Evolutionary conservation across 2,888 invertebrate genomes (phyloP), one percentile per base, ranked within the genome.

Genomic region (Pharmacophagus antenor): DNA sequence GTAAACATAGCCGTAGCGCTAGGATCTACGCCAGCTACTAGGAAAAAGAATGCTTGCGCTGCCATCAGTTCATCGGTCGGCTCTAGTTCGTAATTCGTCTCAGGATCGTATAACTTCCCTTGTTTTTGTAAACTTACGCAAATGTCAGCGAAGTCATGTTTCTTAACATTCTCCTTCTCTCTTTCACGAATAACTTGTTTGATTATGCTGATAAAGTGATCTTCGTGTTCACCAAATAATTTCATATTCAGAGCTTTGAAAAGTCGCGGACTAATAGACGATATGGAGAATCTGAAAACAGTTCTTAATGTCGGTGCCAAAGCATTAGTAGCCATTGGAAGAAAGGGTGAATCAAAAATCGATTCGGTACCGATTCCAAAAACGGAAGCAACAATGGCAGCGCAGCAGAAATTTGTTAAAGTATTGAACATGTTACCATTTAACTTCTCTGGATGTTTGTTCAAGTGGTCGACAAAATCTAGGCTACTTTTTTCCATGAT

Each of bases 21-120:
- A 0, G 85, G 82, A 44, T 87, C 85, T 1, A 82, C 80, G 0
- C 88, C 88, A 25, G 84, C 88, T 37, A 70, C 66, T 56, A 81
- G 83, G 65, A 84, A 85, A 62, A 87, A 79, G 51, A 86, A 81
- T 0, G 76, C 79, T 63, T 86, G 83, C 5, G 82, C 80, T 8
- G 79, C 77, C 15, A 83, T 44, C 3, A 80, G 42, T 50, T 78
- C 82, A 58, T 80, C 82, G 0, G 84, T 77, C 0, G 84, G 78
- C 23, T 79, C 72, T 25, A 84, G 41, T 25, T 73, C 71, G 2
- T 69, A 69, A 0, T 77, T 78, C 0, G 78, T 76, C 0, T 74
- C 73, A 2, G 48, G 27, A 58, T 82, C 83, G 17, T 48, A 68
- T 70, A 82, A 68, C 0, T 61, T 66, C 1, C 80, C 82, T 22